A percentile compares a stretch with the other conserved stretches of the same genome.
Evolutionary conservation across 2,113 vertebrate species (phyloP).

Genomic region (Crypturellus undulatus): DNA sequence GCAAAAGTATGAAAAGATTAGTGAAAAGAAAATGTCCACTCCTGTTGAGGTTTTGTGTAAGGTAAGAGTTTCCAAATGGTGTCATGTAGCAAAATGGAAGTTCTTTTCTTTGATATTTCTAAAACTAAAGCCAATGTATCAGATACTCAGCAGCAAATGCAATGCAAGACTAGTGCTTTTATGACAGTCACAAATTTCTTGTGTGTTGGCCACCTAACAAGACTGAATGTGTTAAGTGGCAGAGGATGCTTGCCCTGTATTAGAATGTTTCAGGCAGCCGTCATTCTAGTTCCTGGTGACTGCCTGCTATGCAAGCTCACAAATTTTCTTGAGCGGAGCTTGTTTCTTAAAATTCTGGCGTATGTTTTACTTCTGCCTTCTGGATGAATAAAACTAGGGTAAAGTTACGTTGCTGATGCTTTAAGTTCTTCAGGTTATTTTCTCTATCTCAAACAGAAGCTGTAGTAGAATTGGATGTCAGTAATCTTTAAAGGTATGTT

Average conservation of each 20-base stretch:
- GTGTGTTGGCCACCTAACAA: constrained; percentile 18
- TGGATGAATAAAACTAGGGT: background rate
- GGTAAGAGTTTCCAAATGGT: constrained; percentile 79
- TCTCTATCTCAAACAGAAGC: background rate
- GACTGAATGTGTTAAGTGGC: background rate
- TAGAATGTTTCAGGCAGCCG: background rate
- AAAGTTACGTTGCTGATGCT: background rate
- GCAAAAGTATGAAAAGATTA: constrained; percentile 99
- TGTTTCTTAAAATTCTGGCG: background rate
- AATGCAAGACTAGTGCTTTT: background rate
- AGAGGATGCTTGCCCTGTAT: background rate
- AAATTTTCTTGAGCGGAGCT: background rate
- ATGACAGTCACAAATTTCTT: background rate
- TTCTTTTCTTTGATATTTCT: background rate
- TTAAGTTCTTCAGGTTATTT: background rate
- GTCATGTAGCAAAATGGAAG: constrained; percentile 9
- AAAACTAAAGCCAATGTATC: background rate
- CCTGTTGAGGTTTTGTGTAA: constrained; percentile 99
- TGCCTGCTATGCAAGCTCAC: background rate
- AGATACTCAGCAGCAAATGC: background rate
- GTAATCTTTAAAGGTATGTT: background rate
- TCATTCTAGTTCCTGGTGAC: background rate
- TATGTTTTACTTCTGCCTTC: background rate
- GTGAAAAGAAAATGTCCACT: constrained; percentile 99
- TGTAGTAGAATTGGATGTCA: background rate